phyloP scores from a whole-genome alignment of 2,797 vertebrate species.

The Enteromius anoplus region DNA sequence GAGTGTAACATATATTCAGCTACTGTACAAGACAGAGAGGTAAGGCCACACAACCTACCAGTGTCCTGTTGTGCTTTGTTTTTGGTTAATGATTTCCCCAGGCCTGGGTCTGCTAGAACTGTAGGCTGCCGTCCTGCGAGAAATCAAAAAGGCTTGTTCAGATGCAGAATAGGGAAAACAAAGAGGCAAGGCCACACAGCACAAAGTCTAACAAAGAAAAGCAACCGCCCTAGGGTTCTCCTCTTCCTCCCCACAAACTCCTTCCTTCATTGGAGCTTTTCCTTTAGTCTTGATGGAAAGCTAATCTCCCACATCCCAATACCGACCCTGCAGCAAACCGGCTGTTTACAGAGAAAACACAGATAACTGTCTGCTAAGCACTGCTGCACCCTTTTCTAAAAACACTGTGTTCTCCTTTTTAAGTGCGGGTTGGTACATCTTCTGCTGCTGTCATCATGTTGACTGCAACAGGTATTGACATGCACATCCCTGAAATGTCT shows the following conservation, averaged over 20 bases:
- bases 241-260: slow-evolving; percentile 16
- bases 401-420: not conserved
- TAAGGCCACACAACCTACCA: slow-evolving; percentile 68
- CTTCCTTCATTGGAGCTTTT: not conserved
- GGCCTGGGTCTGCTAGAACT: slow-evolving; percentile 60
- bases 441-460: slow-evolving; percentile 20
- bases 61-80: slow-evolving; percentile 63
- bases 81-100: slow-evolving; percentile 70
- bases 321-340: not conserved
- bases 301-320: slow-evolving; percentile 38
- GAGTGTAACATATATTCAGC: not conserved
- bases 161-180: slow-evolving; percentile 65
- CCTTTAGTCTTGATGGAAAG: slow-evolving; percentile 10
- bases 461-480: slow-evolving; percentile 50
- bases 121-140: slow-evolving; percentile 68
- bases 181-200: slow-evolving; percentile 59
- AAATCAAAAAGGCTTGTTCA: slow-evolving; percentile 68
- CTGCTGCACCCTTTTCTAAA: slow-evolving; percentile 23
- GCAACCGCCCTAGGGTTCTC: not conserved
- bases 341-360: slow-evolving; percentile 28
- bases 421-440: slow-evolving; percentile 20
- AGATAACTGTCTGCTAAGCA: slow-evolving; percentile 15
- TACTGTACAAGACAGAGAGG: slow-evolving; percentile 16
- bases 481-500: slow-evolving; percentile 30
- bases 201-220: slow-evolving; percentile 59